Evolutionary conservation across 2,113 vertebrate genomes (phyloP).

Genomic region (Silurus glanis): DNA sequence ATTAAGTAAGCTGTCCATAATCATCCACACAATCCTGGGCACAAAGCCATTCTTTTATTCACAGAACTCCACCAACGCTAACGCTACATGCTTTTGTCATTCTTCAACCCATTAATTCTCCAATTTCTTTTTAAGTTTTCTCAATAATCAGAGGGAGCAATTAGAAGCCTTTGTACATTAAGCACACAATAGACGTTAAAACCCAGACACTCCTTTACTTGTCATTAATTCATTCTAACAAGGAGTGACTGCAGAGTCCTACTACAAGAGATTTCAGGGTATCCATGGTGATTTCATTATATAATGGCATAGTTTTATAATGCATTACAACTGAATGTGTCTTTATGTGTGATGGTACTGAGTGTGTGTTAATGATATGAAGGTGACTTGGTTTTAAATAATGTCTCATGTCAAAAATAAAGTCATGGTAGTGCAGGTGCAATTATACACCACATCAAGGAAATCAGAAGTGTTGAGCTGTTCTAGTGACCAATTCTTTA

Average conservation of each 20-base stretch:
- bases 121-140: slow-evolving; percentile 3
- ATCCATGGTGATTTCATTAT: slow-evolving; percentile 20
- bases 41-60: background rate
- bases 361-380: background rate
- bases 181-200: slow-evolving; percentile 12
- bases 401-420: background rate
- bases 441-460: background rate
- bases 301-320: background rate
- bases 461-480: too few species aligned
- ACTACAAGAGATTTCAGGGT: background rate
- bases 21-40: slow-evolving; percentile 5
- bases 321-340: background rate
- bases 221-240: slow-evolving; percentile 26
- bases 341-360: background rate
- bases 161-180: slow-evolving; percentile 12
- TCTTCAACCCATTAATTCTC: slow-evolving; percentile 7
- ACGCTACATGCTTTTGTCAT: slow-evolving; percentile 5
- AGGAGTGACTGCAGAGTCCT: background rate
- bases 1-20: background rate
- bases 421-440: background rate
- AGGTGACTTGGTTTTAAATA: background rate
- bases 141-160: slow-evolving; percentile 4
- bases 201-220: slow-evolving; percentile 21
- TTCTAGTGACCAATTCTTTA: background rate
- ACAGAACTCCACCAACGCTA: slow-evolving; percentile 6